Evolutionary conservation across 2,113 vertebrate species (phyloP).

Genomic region (Anser brachyrhynchus): DNA sequence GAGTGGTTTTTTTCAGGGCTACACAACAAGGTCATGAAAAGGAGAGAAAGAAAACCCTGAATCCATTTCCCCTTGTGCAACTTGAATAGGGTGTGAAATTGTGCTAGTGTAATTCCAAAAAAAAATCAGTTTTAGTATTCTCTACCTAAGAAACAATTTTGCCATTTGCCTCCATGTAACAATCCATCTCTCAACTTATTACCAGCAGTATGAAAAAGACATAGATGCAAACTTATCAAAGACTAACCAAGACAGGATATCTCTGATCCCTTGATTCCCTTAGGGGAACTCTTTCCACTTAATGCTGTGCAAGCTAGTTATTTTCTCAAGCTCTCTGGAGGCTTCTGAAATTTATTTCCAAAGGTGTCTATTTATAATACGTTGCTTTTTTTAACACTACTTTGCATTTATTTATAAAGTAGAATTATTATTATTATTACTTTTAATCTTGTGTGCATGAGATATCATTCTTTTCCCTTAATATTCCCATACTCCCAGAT

Average conservation of each 20-base stretch:
- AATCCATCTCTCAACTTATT: constrained; percentile 29
- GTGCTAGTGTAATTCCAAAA: constrained; percentile 22
- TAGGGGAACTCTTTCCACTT: constrained; percentile 59
- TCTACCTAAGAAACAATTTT: neutral
- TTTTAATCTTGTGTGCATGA: neutral
- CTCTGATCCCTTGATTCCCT: constrained; percentile 65
- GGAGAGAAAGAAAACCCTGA: constrained; percentile 8
- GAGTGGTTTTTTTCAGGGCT: constrained; percentile 14
- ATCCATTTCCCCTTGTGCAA: neutral
- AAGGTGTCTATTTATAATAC: constrained; percentile 50
- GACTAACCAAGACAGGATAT: constrained; percentile 50
- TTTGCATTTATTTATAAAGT: constrained; percentile 54
- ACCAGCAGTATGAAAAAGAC: constrained; percentile 38
- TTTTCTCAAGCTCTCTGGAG: constrained; percentile 65
- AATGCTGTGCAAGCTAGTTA: constrained; percentile 58
- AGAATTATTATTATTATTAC: neutral
- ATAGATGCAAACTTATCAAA: constrained; percentile 61
- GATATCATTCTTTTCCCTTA: neutral
- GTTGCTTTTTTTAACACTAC: neutral
- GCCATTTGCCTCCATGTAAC: neutral
- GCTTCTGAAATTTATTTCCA: constrained; percentile 71
- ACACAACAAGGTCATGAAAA: neutral
- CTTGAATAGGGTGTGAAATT: constrained; percentile 29
- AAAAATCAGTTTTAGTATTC: constrained; percentile 24
- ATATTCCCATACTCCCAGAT: neutral